phyloP scores from a whole-genome alignment of 1,140 invertebrate genomes.

The Condylostylus longicornis region DNA sequence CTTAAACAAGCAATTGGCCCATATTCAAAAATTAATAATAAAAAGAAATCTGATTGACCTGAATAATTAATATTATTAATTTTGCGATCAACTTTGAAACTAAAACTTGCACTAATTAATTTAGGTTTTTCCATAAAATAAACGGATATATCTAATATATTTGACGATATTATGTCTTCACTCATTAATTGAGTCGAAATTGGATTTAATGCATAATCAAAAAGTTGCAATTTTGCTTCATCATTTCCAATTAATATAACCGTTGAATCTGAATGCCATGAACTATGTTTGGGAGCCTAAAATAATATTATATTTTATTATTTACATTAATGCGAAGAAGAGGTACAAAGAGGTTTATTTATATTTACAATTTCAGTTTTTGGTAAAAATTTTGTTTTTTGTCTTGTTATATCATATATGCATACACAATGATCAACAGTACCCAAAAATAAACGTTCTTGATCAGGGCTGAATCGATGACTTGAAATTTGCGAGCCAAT shows the following conservation, averaged over 20 bases:
- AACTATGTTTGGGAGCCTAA: constrained; percentile 50
- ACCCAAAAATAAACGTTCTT: constrained; percentile 55
- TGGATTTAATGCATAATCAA: constrained; percentile 52
- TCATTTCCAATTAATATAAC: constrained; percentile 54
- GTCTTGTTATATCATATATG: constrained; percentile 48
- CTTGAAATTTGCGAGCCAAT: constrained; percentile 55
- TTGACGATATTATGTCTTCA: constrained; percentile 47
- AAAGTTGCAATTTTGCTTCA: constrained; percentile 59
- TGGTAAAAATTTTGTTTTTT: constrained; percentile 41
- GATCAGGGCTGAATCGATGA: constrained; percentile 47
- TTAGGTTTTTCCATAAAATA: constrained; percentile 49
- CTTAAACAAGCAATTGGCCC: constrained; percentile 34
- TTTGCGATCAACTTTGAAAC: constrained; percentile 36
- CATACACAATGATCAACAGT: constrained; percentile 63
- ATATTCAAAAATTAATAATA: constrained; percentile 44
- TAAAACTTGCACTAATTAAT: constrained; percentile 40
- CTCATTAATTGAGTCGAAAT: constrained; percentile 50
- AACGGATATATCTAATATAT: constrained; percentile 48
- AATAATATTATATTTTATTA: constrained; percentile 10
- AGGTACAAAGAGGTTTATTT: too few relatives aligned
- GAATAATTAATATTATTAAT: constrained; percentile 33
- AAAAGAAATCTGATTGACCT: constrained; percentile 34
- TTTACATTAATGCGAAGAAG: not conserved
- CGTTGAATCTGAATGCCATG: constrained; percentile 56
- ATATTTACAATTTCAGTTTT: constrained; percentile 43